These are phyloP conservation scores for Xanthia icteritia DNA, from an alignment of 2,888 invertebrate genomes.

Conservation along the genomic window DNA sequence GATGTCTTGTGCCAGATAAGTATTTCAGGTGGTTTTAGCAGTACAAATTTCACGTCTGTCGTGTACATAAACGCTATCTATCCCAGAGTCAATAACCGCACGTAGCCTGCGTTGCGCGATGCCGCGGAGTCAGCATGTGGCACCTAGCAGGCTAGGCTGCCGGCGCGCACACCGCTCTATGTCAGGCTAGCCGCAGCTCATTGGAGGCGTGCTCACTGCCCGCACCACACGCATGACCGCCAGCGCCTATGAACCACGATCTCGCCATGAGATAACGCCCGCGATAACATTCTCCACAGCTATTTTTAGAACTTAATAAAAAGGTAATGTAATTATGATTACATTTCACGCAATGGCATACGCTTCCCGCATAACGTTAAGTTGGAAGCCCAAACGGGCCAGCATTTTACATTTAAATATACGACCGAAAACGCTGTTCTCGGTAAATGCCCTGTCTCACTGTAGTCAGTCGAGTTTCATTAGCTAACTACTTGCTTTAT, in stretches of 20 bases:
- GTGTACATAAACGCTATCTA: conserved; percentile 56
- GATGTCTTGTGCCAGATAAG: conserved; percentile 1
- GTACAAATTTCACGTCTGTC: conserved; percentile 17
- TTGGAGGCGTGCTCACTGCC: conserved; percentile 57
- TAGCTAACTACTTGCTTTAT: conserved; percentile 47
- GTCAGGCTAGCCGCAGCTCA: conserved; percentile 57
- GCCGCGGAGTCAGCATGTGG: conserved; percentile 45
- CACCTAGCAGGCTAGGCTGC: conserved; percentile 51
- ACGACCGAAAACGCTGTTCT: conserved; percentile 26
- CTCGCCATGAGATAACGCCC: conserved; percentile 88
- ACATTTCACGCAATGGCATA: conserved; percentile 71
- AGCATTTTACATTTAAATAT: conserved; percentile 28
- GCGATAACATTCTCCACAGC: conserved; percentile 84
- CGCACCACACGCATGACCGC: conserved; percentile 65
- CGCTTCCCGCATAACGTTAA: conserved; percentile 49
- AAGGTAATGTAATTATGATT: conserved; percentile 84
- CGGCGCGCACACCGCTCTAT: conserved; percentile 54
- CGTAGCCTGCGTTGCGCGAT: conserved; percentile 56
- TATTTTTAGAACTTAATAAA: conserved; percentile 88
- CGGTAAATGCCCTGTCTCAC: conserved; percentile 23
- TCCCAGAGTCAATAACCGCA: conserved; percentile 72
- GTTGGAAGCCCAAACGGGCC: conserved; percentile 10
- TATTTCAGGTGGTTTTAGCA: background rate
- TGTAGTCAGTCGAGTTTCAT: conserved; percentile 44
- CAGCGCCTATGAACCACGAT: conserved; percentile 73